Base-by-base conservation (phyloP, 2,888 invertebrate species). In the Acheta domesticus region DNA sequence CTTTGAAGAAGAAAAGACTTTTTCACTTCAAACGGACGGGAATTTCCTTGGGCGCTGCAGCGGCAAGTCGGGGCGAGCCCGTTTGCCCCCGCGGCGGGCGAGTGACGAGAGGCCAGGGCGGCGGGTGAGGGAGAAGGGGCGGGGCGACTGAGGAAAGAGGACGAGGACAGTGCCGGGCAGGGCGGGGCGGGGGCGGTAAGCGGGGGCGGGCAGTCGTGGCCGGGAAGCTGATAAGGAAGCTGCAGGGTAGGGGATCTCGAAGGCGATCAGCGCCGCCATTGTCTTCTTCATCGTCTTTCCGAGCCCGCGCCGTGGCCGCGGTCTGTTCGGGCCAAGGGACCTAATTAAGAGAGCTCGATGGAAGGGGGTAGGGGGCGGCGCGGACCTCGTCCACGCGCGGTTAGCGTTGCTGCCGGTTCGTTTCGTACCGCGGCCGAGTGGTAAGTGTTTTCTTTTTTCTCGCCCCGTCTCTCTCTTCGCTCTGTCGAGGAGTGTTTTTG, bases 1-100 rank as follows among this genome's bases (percentile, higher is more conserved):
- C 62, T 62, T 62, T 62, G 62, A 62, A n/a, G n/a, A 62, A 62
- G 62, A 62, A 62, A 62, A 62, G 62, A 62, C 62, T 62, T 62
- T 62, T 62, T 62, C 62, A 62, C 62, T 62, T 62, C 62, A 62
- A 62, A 62, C 62, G 62, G 62, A 62, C 62, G 14, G 36, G 36
- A 36, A 36, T 36, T 36, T 36, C 36, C 36, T 36, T 36, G 36
- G 36, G 36, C 36, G 36, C 36, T 8, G 8, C 36, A 36, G 36
- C 36, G 36, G 36, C 36, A 36, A 14, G 62, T 62, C 62, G 62
- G 62, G 62, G 62, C 16, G 16, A n/a, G 62, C 62, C n/a, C 16
- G 16, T 14, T 19, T 62, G 62, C 62, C 62, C 62, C 11, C 62
- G 62, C 16, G 62, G 62, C 2, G 2, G 3, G 62, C 23, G 23